These are phyloP conservation scores for Neelides folsomi DNA, from an alignment of 2,888 invertebrate species.

Conservation along the genomic window DNA sequence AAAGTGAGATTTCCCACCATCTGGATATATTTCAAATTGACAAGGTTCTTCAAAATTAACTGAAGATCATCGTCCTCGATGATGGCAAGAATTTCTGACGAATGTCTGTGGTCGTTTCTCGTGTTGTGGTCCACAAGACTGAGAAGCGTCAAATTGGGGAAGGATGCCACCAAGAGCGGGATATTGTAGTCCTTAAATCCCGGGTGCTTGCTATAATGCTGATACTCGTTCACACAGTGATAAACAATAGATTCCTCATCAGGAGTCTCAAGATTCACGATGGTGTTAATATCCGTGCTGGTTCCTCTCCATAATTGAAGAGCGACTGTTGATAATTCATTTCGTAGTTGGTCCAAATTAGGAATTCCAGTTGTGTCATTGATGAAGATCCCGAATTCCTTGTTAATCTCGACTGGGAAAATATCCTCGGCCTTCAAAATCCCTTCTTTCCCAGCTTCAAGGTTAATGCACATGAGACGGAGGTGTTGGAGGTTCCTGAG, in stretches of 20 bases:
- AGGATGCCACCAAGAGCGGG: conserved; percentile 18
- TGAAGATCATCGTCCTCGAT: conserved; percentile 29
- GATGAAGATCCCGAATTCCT: conserved; percentile 22
- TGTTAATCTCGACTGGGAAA: not conserved
- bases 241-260: conserved; percentile 5
- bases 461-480: conserved; percentile 16
- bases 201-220: conserved; percentile 30
- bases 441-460: conserved; percentile 23
- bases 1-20: conserved; percentile 26
- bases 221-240: conserved; percentile 18
- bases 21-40: conserved; percentile 16
- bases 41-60: conserved; percentile 17
- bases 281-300: conserved; percentile 6
- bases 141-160: conserved; percentile 22
- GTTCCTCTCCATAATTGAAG: conserved; percentile 19
- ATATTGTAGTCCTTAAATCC: conserved; percentile 28
- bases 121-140: conserved; percentile 32
- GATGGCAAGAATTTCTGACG: conserved; percentile 27
- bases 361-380: conserved; percentile 22
- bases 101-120: conserved; percentile 24
- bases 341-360: not conserved
- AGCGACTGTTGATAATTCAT: conserved; percentile 11
- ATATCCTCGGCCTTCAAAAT: conserved; percentile 3
- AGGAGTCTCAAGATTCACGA: not conserved
- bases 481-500: conserved; percentile 12